Evolutionary conservation across 2,113 vertebrate genomes (phyloP).

Genomic region (Ranitomeya imitator): DNA sequence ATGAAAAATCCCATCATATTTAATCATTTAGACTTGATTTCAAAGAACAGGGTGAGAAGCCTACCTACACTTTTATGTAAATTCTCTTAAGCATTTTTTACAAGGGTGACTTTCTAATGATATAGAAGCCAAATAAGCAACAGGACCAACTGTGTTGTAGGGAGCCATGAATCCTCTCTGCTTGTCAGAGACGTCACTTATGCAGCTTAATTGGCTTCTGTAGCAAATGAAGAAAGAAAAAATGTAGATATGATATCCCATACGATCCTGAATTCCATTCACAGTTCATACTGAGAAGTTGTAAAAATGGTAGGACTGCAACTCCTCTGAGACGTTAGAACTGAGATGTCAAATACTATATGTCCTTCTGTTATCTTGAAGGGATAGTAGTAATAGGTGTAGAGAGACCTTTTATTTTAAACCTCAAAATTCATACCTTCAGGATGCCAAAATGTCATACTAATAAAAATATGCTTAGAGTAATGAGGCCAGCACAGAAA

Average conservation of each 20-base stretch:
- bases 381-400: not conserved
- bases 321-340: conserved; percentile 1
- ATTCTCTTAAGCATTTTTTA: not conserved
- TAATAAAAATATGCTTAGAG: not conserved
- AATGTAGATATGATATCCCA: not conserved
- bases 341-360: not conserved
- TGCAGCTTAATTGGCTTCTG: conserved; percentile 33
- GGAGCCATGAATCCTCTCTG: not conserved
- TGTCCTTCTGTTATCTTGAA: not conserved
- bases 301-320: not conserved
- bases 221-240: not conserved
- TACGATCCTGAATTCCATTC: not conserved
- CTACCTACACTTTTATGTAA: not conserved
- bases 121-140: conserved; percentile 18
- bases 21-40: not conserved
- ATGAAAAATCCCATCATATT: not conserved
- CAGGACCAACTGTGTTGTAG: not conserved
- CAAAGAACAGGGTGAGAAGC: not conserved
- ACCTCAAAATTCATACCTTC: not conserved
- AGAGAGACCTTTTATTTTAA: not conserved
- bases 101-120: not conserved
- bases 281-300: not conserved
- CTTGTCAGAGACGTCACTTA: not conserved
- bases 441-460: not conserved
- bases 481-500: not conserved